Evolutionary conservation across 2,113 vertebrate genomes (phyloP), one percentile per base, ranked within the genome.

Genomic region (Alectura lathami): DNA sequence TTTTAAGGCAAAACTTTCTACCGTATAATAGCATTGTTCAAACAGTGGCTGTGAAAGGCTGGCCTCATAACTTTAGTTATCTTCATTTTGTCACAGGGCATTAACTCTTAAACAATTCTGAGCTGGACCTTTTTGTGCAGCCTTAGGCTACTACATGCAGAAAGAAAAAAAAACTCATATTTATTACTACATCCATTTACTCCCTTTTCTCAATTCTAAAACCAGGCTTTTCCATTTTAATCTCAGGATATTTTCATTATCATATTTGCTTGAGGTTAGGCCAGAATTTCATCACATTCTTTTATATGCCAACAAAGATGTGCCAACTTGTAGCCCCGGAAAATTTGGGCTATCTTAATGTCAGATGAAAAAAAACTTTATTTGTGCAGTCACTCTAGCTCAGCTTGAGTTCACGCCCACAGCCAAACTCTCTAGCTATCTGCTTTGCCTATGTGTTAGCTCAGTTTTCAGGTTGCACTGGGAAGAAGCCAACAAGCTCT

Each of bases 151-250:
- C 16, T 5, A 4, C 7, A 13, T 17, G 8, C 6, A 40, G 87
- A 74, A 30, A 51, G 6, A 1, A 0, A 2, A 3, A 8, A 1
- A 0, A 1, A 2, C 3, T 9, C 40, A 5, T 0, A 2, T 57
- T 76, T 69, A 77, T 43, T 12, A 32, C 4, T 40, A 30, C 6
- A 40, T n/a, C 11, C 4, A 30, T n/a, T 59, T 68, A 14, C 54
- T 60, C 16, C 17, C 30, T 18, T 68, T 70, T 5, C 22, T 56
- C 17, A 7, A 54, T 75, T 85, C 82, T 60, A 42, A 87, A 89
- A 0, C 7, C 34, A 86, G 47, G 32, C 5, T 68, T 79, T 40
- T 51, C 38, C 3, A 20, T 67, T 91, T 84, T 30, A 62, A 53
- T 78, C 14, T 67, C 14, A 8, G 32, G 17, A 67, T 57, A 53